phyloP scores from a whole-genome alignment of 2,888 invertebrate genomes.

The Thymelicus lineola region DNA sequence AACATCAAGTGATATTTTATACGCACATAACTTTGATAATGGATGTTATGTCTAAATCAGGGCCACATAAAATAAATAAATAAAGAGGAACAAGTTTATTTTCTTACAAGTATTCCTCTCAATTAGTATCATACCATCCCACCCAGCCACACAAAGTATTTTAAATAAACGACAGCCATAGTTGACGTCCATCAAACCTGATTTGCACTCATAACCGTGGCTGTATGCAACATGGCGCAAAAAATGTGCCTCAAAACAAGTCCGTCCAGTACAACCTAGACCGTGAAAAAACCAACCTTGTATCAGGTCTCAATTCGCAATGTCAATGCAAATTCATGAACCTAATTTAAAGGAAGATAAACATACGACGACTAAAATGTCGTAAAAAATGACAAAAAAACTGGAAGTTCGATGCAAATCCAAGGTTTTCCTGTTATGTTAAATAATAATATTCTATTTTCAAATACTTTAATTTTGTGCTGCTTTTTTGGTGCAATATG shows the following conservation, averaged over 20 bases:
- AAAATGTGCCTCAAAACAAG: background rate
- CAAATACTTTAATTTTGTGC: too few relatives aligned
- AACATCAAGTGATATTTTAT: too few relatives aligned
- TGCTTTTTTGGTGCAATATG: too few relatives aligned
- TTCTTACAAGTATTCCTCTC: too few relatives aligned
- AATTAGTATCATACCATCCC: too few relatives aligned
- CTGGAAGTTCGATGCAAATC: background rate
- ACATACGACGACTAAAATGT: background rate
- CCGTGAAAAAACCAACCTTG: conserved; percentile 13
- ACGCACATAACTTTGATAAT: too few relatives aligned
- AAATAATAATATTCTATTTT: background rate
- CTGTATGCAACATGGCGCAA: background rate
- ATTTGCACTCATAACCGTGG: background rate
- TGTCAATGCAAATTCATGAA: conserved; percentile 9
- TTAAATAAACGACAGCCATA: background rate
- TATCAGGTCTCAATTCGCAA: background rate
- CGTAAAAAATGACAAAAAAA: background rate
- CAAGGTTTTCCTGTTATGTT: conserved; percentile 2
- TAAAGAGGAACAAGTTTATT: too few relatives aligned
- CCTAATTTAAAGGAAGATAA: conserved; percentile 3
- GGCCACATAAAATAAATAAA: too few relatives aligned
- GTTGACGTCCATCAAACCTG: conserved; percentile 1
- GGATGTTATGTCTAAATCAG: too few relatives aligned
- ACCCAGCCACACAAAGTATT: too few relatives aligned
- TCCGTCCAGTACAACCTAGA: conserved; percentile 1